phyloP scores from a whole-genome alignment of 2,797 vertebrate genomes.

The Percopsis omiscomaycus region DNA sequence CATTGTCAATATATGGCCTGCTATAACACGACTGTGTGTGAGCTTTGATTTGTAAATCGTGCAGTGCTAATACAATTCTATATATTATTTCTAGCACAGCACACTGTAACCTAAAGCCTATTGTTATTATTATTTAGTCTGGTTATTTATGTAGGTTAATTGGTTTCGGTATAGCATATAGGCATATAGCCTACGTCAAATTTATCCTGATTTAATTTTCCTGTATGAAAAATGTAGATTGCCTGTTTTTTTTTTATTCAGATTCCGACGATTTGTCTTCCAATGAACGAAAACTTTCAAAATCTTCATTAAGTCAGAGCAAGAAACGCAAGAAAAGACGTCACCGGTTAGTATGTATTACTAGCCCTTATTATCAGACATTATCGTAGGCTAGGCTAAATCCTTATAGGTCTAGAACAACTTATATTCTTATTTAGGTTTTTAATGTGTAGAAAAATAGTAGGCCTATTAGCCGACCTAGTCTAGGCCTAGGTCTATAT shows the following conservation, averaged over 20 bases:
- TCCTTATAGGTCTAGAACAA: too few relatives aligned
- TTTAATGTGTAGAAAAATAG: too few relatives aligned
- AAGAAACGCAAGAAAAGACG: constrained; percentile 98
- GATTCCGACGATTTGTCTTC: constrained; percentile 97
- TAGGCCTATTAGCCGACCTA: too few relatives aligned
- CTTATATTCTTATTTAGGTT: too few relatives aligned
- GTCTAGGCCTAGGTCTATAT: too few relatives aligned
- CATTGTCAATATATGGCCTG: too few relatives aligned
- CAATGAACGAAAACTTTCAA: constrained; percentile 90
- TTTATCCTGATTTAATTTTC: background rate
- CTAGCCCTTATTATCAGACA: constrained; percentile 3
- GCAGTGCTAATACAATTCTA: background rate
- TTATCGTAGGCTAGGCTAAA: too few relatives aligned
- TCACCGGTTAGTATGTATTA: constrained; percentile 82
- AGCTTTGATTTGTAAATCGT: background rate
- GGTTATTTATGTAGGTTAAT: background rate
- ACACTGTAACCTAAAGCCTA: background rate
- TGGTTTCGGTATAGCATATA: background rate
- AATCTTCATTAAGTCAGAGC: constrained; percentile 90
- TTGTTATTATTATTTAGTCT: background rate
- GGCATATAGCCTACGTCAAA: background rate
- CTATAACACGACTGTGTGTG: too few relatives aligned
- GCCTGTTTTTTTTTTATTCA: constrained; percentile 58
- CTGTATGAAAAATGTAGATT: background rate
- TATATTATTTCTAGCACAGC: background rate